Conservation (phyloP, 2,113 vertebrate genomes). For the Pitta sordida region DNA sequence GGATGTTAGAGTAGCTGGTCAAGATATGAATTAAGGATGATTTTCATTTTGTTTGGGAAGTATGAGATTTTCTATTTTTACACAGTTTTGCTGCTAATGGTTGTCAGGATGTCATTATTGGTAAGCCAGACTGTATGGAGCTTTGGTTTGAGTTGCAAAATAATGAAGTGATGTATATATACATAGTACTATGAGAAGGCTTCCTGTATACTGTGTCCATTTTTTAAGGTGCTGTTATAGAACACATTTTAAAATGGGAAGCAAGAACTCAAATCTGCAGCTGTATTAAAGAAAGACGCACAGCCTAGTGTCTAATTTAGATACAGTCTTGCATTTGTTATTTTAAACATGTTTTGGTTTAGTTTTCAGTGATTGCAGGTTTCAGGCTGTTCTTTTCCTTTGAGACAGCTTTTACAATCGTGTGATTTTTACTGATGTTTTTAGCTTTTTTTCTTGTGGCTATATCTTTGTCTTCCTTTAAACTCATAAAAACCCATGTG, state of each 20-base stretch:
- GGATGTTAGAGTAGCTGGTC: background rate
- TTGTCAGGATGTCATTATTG: background rate
- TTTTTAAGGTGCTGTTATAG: background rate
- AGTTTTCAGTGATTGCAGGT: background rate
- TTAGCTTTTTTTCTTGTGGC: background rate
- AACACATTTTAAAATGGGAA: background rate
- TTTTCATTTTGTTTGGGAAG: background rate
- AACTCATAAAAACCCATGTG: background rate
- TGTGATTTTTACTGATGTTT: background rate
- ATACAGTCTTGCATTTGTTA: background rate
- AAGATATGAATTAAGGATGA: background rate
- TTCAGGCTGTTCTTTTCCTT: background rate
- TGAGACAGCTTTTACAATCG: background rate
- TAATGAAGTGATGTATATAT: background rate
- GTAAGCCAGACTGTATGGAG: background rate
- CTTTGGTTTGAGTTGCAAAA: background rate
- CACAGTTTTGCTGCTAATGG: background rate
- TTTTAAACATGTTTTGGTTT: background rate
- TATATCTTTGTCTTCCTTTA: background rate
- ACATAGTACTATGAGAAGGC: background rate
- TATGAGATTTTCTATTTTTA: background rate
- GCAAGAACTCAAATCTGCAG: background rate
- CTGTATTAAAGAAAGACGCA: background rate
- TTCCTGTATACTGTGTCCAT: background rate
- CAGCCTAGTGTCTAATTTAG: background rate